phyloP scores from a whole-genome alignment of 2,113 vertebrate species.

The Elephas maximus region DNA sequence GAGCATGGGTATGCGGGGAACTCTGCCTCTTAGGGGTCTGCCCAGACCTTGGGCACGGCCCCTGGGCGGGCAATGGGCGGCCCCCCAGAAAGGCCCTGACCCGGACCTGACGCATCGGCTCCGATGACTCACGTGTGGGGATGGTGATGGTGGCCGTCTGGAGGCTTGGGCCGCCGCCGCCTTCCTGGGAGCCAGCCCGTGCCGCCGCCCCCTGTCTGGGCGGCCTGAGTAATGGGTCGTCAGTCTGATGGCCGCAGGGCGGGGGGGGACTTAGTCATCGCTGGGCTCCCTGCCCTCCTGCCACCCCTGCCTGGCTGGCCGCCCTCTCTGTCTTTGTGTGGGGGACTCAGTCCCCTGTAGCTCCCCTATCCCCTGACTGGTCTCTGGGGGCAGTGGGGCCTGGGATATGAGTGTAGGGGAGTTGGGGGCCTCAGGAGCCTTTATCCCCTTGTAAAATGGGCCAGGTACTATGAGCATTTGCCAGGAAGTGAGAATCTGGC shows the following conservation, averaged over 20 bases:
- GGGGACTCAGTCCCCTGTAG: background rate
- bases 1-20: background rate
- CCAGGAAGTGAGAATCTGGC: background rate
- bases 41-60: constrained; percentile 32
- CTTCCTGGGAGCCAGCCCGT: constrained; percentile 56
- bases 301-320: background rate
- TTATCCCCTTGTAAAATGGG: background rate
- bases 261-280: constrained; percentile 64
- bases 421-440: background rate
- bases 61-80: constrained; percentile 49
- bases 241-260: background rate
- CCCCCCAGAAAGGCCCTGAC: constrained; percentile 62
- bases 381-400: background rate
- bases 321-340: background rate
- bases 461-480: background rate
- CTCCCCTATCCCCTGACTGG: background rate
- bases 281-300: constrained; percentile 14
- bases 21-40: background rate
- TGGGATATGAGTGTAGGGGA: background rate
- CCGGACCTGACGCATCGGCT: constrained; percentile 72
- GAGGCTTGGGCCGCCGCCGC: constrained; percentile 55
- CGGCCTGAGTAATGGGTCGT: constrained; percentile 73
- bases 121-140: constrained; percentile 78
- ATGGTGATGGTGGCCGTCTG: constrained; percentile 74
- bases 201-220: constrained; percentile 79